These are phyloP conservation scores for Drosophila dunni DNA, from an alignment of 1,140 invertebrate species.

Conservation along the genomic window DNA sequence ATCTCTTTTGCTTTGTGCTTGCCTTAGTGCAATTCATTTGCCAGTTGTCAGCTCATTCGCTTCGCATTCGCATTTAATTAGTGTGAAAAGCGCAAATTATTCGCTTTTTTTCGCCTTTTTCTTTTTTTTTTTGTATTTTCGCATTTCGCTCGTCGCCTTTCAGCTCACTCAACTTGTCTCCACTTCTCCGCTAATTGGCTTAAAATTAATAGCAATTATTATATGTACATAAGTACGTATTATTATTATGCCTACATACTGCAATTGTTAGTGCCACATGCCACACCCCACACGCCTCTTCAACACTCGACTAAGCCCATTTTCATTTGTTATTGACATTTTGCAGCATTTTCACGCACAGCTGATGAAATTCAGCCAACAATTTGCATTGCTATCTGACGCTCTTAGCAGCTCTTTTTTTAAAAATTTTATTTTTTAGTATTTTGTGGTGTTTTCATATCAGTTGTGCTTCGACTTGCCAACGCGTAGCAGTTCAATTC, in stretches of 20 bases:
- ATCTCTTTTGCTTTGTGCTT: neutral
- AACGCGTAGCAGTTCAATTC: constrained; percentile 8
- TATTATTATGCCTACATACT: constrained; percentile 48
- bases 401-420: neutral
- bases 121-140: too few relatives aligned
- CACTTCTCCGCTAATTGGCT: constrained; percentile 63
- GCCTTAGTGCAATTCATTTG: constrained; percentile 65
- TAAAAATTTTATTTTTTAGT: neutral
- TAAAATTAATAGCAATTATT: constrained; percentile 74
- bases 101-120: constrained; percentile 22
- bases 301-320: neutral
- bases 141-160: constrained; percentile 36
- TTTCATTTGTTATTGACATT: neutral
- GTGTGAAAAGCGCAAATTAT: constrained; percentile 81
- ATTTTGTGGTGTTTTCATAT: constrained; percentile 4
- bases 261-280: constrained; percentile 5
- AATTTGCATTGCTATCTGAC: constrained; percentile 25
- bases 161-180: constrained; percentile 31
- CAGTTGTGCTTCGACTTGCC: constrained; percentile 6
- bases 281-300: neutral
- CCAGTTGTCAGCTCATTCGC: constrained; percentile 46
- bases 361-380: constrained; percentile 58
- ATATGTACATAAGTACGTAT: constrained; percentile 50
- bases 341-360: neutral
- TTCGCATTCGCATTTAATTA: constrained; percentile 76